Conservation (phyloP, 2,113 vertebrate species). For the Chionomys nivalis region DNA sequence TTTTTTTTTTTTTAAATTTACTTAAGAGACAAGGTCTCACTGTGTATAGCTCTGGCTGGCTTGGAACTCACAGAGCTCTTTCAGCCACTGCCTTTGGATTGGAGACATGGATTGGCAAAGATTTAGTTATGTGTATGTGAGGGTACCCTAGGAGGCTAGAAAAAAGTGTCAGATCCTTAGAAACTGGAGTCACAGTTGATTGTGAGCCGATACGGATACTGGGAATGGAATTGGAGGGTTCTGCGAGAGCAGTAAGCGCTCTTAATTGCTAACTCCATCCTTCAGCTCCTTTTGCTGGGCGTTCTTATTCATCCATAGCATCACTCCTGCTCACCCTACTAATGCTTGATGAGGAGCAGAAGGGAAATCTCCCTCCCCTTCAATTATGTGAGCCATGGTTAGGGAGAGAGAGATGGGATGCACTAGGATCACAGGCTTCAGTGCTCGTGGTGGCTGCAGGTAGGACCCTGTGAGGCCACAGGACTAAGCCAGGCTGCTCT, state of each 20-base stretch:
- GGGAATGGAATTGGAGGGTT: background rate
- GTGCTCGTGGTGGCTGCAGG: background rate
- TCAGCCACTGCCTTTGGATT: background rate
- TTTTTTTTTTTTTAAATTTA: background rate
- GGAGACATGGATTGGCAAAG: background rate
- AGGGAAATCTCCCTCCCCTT: background rate
- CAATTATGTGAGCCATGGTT: background rate
- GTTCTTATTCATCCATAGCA: background rate
- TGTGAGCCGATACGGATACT: background rate
- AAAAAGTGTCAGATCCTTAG: background rate
- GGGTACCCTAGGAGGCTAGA: background rate
- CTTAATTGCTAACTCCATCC: background rate
- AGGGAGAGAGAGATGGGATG: background rate
- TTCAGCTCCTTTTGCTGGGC: background rate
- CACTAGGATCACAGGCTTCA: background rate
- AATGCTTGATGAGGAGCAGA: background rate
- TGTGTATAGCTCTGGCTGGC: background rate
- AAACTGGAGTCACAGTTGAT: background rate
- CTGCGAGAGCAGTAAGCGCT: background rate
- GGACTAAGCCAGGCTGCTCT: background rate
- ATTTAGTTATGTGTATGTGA: background rate
- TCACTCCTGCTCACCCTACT: background rate
- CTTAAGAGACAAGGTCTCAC: background rate
- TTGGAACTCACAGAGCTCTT: background rate
- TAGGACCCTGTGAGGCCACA: background rate